phyloP scores from a whole-genome alignment of 2,113 vertebrate species.

The Myiagra hebetior region DNA sequence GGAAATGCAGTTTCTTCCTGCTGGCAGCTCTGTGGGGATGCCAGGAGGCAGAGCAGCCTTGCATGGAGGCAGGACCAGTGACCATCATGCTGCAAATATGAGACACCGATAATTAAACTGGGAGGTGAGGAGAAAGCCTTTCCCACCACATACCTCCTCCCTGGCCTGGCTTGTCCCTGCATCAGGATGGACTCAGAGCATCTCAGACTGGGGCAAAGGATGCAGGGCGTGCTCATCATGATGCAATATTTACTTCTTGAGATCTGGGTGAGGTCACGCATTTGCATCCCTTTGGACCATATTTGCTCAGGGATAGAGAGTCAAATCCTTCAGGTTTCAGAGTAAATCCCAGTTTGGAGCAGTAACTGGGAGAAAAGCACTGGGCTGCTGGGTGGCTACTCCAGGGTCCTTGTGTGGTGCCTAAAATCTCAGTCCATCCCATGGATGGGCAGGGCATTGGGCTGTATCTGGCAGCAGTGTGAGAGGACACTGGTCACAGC shows the following conservation, averaged over 20 bases:
- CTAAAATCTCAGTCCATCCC: not conserved
- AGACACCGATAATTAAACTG: not conserved
- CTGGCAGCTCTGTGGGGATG: not conserved
- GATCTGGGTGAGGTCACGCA: not conserved
- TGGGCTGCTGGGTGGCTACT: not conserved
- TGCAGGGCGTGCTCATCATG: accelerated
- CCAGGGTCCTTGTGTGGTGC: not conserved
- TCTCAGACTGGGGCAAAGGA: not conserved
- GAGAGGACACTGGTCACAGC: not conserved
- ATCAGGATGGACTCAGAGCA: not conserved
- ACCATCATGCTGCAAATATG: not conserved
- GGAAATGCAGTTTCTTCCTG: not conserved
- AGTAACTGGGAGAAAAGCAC: not conserved
- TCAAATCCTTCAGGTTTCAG: not conserved
- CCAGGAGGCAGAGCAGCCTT: not conserved
- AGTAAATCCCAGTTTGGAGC: not conserved
- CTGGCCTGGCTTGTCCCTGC: not conserved
- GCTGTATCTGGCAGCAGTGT: not conserved
- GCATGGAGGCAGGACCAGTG: not conserved
- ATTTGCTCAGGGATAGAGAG: not conserved
- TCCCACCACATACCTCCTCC: not conserved
- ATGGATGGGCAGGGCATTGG: accelerated
- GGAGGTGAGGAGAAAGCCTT: not conserved
- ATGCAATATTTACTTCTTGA: not conserved
- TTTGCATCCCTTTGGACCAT: not conserved